Evolutionary conservation across 1,140 invertebrate genomes (phyloP).

Genomic region (Episyrphus balteatus): DNA sequence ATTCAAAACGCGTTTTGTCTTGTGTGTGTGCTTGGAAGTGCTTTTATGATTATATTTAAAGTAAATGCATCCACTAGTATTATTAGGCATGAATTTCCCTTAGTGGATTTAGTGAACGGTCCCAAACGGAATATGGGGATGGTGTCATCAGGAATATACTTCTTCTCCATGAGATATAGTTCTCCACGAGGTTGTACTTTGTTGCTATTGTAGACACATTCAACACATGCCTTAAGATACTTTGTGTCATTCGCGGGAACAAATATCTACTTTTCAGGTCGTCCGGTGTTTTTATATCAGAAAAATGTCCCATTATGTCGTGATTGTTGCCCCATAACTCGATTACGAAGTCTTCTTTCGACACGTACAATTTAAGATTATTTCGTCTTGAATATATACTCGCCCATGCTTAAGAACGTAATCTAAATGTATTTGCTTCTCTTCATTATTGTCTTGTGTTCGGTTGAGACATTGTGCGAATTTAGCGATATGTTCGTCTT

Average conservation of each 20-base stretch:
- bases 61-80: conserved; percentile 21
- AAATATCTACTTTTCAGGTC: background rate
- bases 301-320: conserved; percentile 3
- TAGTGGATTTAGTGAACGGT: conserved; percentile 14
- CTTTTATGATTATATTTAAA: conserved; percentile 13
- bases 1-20: conserved; percentile 9
- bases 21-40: conserved; percentile 14
- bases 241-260: conserved; percentile 5
- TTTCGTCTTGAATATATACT: background rate
- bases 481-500: too few species aligned
- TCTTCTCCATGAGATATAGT: conserved; percentile 4
- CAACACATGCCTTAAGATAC: conserved; percentile 5
- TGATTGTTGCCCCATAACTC: background rate
- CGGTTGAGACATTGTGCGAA: background rate
- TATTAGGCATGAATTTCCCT: conserved; percentile 18
- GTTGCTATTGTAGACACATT: conserved; percentile 8
- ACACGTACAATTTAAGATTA: conserved; percentile 4
- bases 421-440: too few species aligned
- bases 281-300: background rate
- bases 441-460: too few species aligned
- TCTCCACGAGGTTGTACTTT: background rate
- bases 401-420: too few species aligned
- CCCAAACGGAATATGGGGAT: conserved; percentile 20
- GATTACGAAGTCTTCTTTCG: conserved; percentile 2
- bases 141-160: conserved; percentile 9